Conservation (phyloP, 2,888 invertebrate species). For the Choristoneura rosaceana region DNA sequence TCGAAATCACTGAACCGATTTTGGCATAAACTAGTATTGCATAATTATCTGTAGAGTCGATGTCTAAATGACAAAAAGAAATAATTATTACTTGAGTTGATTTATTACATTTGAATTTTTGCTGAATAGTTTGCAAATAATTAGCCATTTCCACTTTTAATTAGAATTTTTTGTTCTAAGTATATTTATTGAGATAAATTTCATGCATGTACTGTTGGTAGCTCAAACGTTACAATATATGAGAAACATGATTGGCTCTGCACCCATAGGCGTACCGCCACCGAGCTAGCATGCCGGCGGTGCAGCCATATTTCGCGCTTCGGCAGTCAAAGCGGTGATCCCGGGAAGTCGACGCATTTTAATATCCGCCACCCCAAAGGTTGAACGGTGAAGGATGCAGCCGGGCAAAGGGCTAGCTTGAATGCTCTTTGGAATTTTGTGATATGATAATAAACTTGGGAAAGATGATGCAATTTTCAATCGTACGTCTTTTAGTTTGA, state of each 20-base stretch:
- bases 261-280: slow-evolving; percentile 52
- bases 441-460: neutral
- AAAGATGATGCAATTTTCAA: neutral
- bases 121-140: no score
- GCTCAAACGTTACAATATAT: neutral
- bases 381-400: neutral
- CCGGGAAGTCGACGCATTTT: slow-evolving; percentile 54
- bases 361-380: slow-evolving; percentile 50
- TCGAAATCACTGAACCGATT: no score
- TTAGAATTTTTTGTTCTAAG: no score
- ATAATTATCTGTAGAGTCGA: no score
- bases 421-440: slow-evolving; percentile 2
- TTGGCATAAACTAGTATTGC: no score
- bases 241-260: slow-evolving; percentile 49
- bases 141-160: no score
- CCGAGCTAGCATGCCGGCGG: slow-evolving; percentile 48
- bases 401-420: slow-evolving; percentile 2
- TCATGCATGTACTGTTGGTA: neutral
- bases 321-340: slow-evolving; percentile 67
- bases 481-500: neutral
- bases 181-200: neutral
- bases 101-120: no score
- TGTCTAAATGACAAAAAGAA: no score
- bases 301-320: slow-evolving; percentile 71
- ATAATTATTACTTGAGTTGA: no score